phyloP scores from a whole-genome alignment of 1,140 invertebrate genomes.

The Drosophila auraria region DNA sequence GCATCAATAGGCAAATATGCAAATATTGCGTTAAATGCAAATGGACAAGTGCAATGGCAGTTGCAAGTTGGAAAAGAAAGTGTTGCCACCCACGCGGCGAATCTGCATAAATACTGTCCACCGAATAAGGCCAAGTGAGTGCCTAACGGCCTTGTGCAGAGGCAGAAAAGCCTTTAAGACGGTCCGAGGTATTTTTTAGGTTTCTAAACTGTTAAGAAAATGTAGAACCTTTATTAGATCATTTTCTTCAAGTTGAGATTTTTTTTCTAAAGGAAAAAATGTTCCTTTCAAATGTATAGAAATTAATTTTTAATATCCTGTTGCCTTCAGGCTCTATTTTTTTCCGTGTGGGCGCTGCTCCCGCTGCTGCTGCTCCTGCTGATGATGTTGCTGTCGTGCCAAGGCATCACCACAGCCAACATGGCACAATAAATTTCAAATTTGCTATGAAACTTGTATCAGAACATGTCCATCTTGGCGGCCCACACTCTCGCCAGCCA shows the following conservation, averaged over 20 bases:
- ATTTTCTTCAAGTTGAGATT: too few relatives aligned
- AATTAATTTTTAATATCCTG: too few relatives aligned
- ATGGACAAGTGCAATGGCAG: conserved; percentile 43
- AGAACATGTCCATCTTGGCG: conserved; percentile 80
- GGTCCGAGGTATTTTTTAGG: too few relatives aligned
- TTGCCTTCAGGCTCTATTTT: neutral
- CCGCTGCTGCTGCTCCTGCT: conserved; percentile 32
- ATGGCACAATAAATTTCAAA: conserved; percentile 79
- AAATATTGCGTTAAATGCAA: conserved; percentile 60
- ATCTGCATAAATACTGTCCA: conserved; percentile 67
- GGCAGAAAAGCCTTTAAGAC: neutral
- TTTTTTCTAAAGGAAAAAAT: too few relatives aligned
- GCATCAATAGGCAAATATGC: conserved; percentile 28
- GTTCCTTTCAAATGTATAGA: too few relatives aligned
- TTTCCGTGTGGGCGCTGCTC: conserved; percentile 62
- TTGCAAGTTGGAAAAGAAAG: conserved; percentile 61
- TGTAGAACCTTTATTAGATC: neutral
- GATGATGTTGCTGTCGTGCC: conserved; percentile 61
- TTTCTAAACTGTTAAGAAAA: neutral
- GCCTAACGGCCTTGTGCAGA: conserved; percentile 41
- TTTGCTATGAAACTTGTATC: conserved; percentile 82
- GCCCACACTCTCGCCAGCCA: conserved; percentile 54
- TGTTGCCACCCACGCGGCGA: conserved; percentile 69
- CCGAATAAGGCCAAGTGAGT: conserved; percentile 69
- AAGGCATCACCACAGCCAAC: conserved; percentile 31